Evolutionary conservation across 2,113 vertebrate species (phyloP).

Genomic region (Callospermophilus lateralis): DNA sequence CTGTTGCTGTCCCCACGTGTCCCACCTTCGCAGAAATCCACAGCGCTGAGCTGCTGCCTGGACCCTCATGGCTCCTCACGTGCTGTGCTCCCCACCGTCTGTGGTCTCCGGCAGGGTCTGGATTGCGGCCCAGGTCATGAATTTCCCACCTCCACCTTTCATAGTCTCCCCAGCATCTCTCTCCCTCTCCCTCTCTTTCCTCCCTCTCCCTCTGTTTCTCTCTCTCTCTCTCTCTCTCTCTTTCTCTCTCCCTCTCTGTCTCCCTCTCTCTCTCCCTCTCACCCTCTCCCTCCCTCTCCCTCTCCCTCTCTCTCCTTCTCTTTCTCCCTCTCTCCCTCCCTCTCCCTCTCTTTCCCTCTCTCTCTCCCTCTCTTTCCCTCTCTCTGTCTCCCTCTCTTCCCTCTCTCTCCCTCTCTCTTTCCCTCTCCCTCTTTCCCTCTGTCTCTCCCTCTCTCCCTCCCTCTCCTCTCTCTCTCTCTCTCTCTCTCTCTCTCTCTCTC

Average conservation of each 20-base stretch:
- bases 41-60: too few relatives aligned
- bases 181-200: too few relatives aligned
- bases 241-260: neutral
- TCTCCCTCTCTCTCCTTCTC: too few relatives aligned
- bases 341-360: neutral
- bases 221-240: neutral
- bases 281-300: too few relatives aligned
- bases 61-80: neutral
- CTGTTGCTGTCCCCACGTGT: accelerated
- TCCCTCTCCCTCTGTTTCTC: neutral
- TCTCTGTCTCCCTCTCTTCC: neutral
- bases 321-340: neutral
- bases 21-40: neutral
- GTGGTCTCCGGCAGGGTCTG: neutral
- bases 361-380: neutral
- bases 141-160: too few relatives aligned
- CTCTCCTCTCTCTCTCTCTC: too few relatives aligned
- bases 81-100: neutral
- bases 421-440: too few relatives aligned
- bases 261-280: too few relatives aligned
- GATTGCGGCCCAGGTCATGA: neutral
- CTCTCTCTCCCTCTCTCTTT: too few relatives aligned
- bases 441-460: too few relatives aligned
- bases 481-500: too few relatives aligned
- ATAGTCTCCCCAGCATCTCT: too few relatives aligned